A percentile compares a stretch with the other conserved stretches of the same genome.
Evolutionary conservation across 2,797 vertebrate genomes (phyloP).

Genomic region (Remorina albescens): DNA sequence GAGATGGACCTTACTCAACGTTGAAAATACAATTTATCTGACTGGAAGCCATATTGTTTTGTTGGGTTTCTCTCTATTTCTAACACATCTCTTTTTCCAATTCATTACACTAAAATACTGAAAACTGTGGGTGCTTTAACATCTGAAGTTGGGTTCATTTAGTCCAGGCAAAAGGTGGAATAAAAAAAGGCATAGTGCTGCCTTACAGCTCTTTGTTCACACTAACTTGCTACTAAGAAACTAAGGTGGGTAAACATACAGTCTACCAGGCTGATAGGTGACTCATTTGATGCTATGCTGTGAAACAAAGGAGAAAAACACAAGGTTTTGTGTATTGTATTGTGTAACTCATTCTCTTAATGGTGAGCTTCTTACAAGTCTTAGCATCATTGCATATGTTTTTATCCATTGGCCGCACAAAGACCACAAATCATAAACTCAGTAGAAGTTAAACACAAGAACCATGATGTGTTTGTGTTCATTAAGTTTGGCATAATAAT

Average conservation of each 20-base stretch:
- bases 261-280: neutral
- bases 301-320: neutral
- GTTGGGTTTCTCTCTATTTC: neutral
- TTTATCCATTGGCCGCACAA: no score
- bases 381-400: no score
- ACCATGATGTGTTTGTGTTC: no score
- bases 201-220: neutral
- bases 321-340: no score
- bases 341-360: no score
- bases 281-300: neutral
- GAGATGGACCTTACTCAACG: slow-evolving; percentile 55
- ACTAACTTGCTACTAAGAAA: no score
- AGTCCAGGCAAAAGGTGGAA: neutral
- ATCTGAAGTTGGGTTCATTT: neutral
- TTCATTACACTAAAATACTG: slow-evolving; percentile 3
- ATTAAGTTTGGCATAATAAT: neutral
- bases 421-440: no score
- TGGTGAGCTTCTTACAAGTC: no score
- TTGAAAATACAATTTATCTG: slow-evolving; percentile 7
- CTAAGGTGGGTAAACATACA: neutral
- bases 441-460: no score
- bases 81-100: neutral
- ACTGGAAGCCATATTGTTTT: neutral
- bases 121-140: neutral
- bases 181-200: neutral